Conservation (phyloP, 2,113 vertebrate genomes). For the Gallinago jamesoni region DNA sequence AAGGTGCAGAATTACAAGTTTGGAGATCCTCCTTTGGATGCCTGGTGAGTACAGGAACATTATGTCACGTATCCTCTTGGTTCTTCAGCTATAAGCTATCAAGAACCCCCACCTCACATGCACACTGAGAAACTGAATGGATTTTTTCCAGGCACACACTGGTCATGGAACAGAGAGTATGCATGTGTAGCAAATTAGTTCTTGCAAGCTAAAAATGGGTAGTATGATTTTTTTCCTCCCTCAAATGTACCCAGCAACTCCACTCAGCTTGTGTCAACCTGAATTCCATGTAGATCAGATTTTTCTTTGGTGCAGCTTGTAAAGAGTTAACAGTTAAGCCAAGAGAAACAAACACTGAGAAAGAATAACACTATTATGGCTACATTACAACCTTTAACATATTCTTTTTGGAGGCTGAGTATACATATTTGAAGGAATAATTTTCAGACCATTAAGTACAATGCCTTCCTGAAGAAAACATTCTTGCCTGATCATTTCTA, state of each 20-base stretch:
- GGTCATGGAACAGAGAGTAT: background rate
- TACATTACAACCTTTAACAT: background rate
- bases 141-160: background rate
- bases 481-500: background rate
- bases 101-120: background rate
- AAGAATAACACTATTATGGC: background rate
- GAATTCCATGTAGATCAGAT: background rate
- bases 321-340: background rate
- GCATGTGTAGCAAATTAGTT: accelerated
- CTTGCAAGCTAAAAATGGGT: background rate
- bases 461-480: background rate
- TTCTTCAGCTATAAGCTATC: background rate
- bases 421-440: background rate
- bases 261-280: background rate
- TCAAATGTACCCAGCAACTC: background rate
- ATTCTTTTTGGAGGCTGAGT: background rate
- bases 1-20: background rate
- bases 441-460: background rate
- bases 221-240: background rate
- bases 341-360: background rate
- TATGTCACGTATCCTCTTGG: background rate
- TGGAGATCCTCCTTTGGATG: background rate
- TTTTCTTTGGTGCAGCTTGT: background rate
- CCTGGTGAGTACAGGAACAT: background rate
- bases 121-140: background rate